Evolutionary conservation across 2,113 vertebrate species (phyloP).

Genomic region (Sterna hirundo): DNA sequence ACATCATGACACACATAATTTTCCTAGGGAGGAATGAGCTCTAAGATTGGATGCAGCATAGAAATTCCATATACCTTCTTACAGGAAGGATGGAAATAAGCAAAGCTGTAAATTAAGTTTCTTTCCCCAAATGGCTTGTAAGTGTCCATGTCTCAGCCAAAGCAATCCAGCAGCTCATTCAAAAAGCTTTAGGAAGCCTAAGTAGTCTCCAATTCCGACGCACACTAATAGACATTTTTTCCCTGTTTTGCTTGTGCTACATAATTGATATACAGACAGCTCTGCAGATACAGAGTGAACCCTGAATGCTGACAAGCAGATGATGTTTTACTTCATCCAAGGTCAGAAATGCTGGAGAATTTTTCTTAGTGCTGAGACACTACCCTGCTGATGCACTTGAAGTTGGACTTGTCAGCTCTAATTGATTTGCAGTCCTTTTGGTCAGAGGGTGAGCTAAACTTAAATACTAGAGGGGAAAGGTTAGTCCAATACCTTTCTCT

Average conservation of each 20-base stretch:
- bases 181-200: not conserved
- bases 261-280: not conserved
- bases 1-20: not conserved
- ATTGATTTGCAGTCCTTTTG: conserved; percentile 38
- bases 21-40: not conserved
- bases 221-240: not conserved
- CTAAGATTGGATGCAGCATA: not conserved
- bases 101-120: not conserved
- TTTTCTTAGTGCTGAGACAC: not conserved
- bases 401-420: not conserved
- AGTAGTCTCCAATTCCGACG: not conserved
- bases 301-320: not conserved
- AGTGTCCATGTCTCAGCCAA: not conserved
- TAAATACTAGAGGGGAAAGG: not conserved
- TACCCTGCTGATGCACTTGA: not conserved
- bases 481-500: not conserved
- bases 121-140: not conserved
- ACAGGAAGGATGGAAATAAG: not conserved
- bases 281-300: not conserved
- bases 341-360: not conserved
- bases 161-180: not conserved
- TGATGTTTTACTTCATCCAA: not conserved
- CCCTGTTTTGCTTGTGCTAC: not conserved
- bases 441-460: conserved; percentile 20
- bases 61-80: not conserved